Conservation (phyloP, 2,113 vertebrate genomes). For the Neofelis nebulosa region DNA sequence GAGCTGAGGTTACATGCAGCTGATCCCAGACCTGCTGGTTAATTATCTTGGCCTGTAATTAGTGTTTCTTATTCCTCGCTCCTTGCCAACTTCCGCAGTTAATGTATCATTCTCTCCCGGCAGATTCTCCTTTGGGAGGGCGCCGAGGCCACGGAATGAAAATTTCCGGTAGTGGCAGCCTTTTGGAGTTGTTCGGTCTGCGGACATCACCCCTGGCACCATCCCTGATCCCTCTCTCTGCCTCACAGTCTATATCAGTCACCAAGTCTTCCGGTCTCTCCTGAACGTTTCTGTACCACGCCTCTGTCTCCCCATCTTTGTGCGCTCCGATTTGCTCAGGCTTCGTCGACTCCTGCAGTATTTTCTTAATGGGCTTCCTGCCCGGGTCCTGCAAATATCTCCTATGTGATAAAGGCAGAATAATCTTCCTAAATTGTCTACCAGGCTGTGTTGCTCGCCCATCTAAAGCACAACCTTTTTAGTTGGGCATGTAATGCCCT, state of each 20-base stretch:
- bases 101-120: slow-evolving; percentile 21
- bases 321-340: background rate
- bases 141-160: background rate
- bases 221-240: background rate
- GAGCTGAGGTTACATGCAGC: slow-evolving; percentile 63
- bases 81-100: slow-evolving; percentile 42
- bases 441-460: background rate
- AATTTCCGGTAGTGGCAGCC: background rate
- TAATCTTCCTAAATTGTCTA: background rate
- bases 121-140: slow-evolving; percentile 15
- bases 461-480: background rate
- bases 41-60: slow-evolving; percentile 72
- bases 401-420: background rate
- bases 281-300: background rate
- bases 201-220: background rate
- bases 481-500: background rate
- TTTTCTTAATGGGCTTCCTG: background rate
- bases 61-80: slow-evolving; percentile 50
- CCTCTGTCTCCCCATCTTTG: background rate
- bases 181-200: background rate
- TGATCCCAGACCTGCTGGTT: slow-evolving; percentile 66
- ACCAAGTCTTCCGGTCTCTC: background rate
- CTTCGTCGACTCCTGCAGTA: background rate
- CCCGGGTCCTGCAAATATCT: background rate
- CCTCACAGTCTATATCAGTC: background rate